Base-by-base conservation (phyloP, 2,888 invertebrate species). In the Elysia crispata region DNA sequence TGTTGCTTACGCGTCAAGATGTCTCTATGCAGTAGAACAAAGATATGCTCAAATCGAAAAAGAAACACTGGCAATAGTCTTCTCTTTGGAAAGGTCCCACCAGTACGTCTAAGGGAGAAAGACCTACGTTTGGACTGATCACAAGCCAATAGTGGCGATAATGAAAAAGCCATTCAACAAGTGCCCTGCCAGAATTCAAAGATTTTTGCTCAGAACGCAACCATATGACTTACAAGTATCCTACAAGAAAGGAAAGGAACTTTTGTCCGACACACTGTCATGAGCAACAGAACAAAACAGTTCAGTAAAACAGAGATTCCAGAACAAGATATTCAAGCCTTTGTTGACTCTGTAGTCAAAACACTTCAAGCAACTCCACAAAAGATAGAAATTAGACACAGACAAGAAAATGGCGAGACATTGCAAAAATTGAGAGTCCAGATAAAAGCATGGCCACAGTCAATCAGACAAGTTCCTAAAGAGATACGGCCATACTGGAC, bases 111-210 rank as follows among this genome's bases (percentile, higher is more conserved):
- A 82, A 31, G 74, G 80, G 18, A 41, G 28, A 72, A 41, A 20
- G 13, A 18, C 72, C 8, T 50, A 57, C 6, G 75, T 75, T 13
- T 50, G 77, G 75, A 80, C 77, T 31, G 77, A 82, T 41, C 80
- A 82, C 62, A 82, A 82, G 54, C 80, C 77, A 11, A 64, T 82
- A 20, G 64, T 74, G 15, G 60, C 77, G 30, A 75, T 78, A 50
- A 75, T 77, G 25, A 33, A 25, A 8, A 82, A 82, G 57, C 25
- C 60, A 25, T 33, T 80, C 28, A 70, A 77, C 62, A 80, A 77
- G n/a, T 73, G 67, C 62, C 80, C 80, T 41, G 31, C 75, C 33
- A 64, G 77, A 31, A 70, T 80, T 41, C 80, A 82, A 50, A 30
- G 82, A 31, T 78, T 82, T 30, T 30, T 75, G 28, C 76, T 80